These are phyloP conservation scores for Trachymyrmex septentrionalis DNA, from an alignment of 1,140 invertebrate species.

Conservation along the genomic window DNA sequence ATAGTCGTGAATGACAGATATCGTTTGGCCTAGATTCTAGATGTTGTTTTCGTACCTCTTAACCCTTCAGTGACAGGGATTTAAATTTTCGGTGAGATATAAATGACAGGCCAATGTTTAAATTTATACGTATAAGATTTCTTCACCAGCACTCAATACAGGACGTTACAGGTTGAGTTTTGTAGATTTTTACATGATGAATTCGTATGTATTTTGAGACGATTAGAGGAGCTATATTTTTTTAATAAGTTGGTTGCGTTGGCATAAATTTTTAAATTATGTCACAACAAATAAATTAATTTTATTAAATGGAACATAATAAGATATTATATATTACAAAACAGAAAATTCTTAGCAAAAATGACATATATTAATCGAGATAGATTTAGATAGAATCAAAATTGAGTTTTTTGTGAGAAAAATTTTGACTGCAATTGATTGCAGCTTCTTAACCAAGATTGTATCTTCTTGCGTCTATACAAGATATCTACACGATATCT, in stretches of 20 bases:
- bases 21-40: slow-evolving; percentile 30
- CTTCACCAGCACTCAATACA: not conserved
- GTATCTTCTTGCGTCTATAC: not conserved
- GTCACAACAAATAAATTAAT: not conserved
- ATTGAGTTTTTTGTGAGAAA: not conserved
- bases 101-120: not conserved
- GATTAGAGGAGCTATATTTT: not conserved
- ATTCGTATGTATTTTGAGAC: not conserved
- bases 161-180: not conserved
- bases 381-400: not conserved
- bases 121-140: not conserved
- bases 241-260: not conserved
- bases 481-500: slow-evolving; percentile 1
- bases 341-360: not conserved
- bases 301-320: not conserved
- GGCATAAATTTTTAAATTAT: not conserved
- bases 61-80: not conserved
- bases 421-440: not conserved
- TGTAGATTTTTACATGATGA: not conserved
- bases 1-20: slow-evolving; percentile 5
- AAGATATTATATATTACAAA: not conserved
- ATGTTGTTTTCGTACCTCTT: slow-evolving; percentile 27
- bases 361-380: not conserved
- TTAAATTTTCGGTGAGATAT: slow-evolving; percentile 32
- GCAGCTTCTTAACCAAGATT: not conserved